Evolutionary conservation across 37 sponge, comb jelly and placozoan species (phyloP), one percentile per base, ranked within the genome.

Genomic region (Halichondria panicea): DNA sequence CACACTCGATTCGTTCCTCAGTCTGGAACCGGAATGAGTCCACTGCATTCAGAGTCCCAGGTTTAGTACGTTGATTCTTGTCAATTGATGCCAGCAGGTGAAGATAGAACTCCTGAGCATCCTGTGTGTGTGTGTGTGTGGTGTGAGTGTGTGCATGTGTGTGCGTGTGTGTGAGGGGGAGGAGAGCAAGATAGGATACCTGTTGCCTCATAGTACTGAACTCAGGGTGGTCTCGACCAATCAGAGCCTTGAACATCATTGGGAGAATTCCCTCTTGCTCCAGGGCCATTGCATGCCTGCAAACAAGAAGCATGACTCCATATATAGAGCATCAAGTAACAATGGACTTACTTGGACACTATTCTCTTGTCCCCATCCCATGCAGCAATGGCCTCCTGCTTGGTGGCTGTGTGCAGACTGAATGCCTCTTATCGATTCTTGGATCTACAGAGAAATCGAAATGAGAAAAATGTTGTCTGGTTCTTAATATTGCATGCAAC

Each of bases 201-300:
- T 90, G 91, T 68, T 95, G 96, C 48, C 89, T 60, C 53, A 41
- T 72, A 13, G 90, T 80, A 54, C 89, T 85, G 76, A 95, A 95
- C 84, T 95, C 96, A 38, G 77, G 71, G 66, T 95, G 96, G 25
- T 87, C 96, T 35, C 55, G 45, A 6, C 96, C 96, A 39, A 95
- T 72, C 52, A 95, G 61, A n/a, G 82, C 67, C 76, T 95, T 95
- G 56, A 95, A 72, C 81, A 95, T 81, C 15, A 45, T 18, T 1
- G 92, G 90, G 3, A 66, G 35, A 50, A 91, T 87, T 5, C 92
- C 92, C 25, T 68, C 43, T 35, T 77, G 90, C 34, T 69, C 82
- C 71, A 97, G 81, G 6, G 65, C 59, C 27, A 82, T 88, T 1
- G 98, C 89, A 80, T 92, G 70, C 46, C 85, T 96, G 58, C 69